Percentiles rank a stretch among this genome's conserved stretches.
Conservation (phyloP, 2,888 invertebrate genomes). For the Ctena decussata region DNA sequence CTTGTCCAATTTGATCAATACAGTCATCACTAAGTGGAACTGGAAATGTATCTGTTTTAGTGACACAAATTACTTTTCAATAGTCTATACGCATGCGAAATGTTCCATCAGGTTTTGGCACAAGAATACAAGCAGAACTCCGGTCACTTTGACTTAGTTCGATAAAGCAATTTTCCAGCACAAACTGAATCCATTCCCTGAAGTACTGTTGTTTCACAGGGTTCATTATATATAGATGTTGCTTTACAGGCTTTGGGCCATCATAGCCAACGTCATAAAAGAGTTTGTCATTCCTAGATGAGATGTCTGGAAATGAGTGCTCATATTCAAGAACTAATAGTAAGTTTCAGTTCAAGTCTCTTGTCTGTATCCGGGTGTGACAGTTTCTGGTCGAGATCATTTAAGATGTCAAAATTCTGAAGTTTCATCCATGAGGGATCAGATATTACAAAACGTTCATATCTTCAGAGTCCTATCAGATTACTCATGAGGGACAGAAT, state of each 20-base stretch:
- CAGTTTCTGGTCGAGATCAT: constrained; percentile 22
- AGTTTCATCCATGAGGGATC: too few species aligned
- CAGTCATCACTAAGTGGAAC: constrained; percentile 69
- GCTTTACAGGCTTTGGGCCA: constrained; percentile 48
- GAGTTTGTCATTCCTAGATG: constrained; percentile 39
- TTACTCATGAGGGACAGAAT: too few species aligned
- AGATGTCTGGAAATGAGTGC: constrained; percentile 57
- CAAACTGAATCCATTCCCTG: constrained; percentile 18
- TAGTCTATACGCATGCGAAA: constrained; percentile 63
- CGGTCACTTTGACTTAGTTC: constrained; percentile 63
- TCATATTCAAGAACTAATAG: constrained; percentile 39
- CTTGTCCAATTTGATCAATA: constrained; percentile 67
- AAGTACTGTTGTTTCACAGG: constrained; percentile 28
- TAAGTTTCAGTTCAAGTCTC: not conserved
- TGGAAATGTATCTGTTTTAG: constrained; percentile 69
- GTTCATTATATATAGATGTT: constrained; percentile 60
- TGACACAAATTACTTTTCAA: constrained; percentile 70
- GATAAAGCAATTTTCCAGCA: constrained; percentile 64
- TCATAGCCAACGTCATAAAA: constrained; percentile 48
- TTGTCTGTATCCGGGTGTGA: not conserved
- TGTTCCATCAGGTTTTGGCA: constrained; percentile 54
- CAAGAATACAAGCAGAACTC: constrained; percentile 66
- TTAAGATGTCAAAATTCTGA: too few species aligned
- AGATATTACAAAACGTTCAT: too few species aligned
- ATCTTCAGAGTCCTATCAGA: too few species aligned